Evolutionary conservation across 1,140 invertebrate species (phyloP), one percentile per base, ranked within the genome.

Genomic region (Ephestia elutella): DNA sequence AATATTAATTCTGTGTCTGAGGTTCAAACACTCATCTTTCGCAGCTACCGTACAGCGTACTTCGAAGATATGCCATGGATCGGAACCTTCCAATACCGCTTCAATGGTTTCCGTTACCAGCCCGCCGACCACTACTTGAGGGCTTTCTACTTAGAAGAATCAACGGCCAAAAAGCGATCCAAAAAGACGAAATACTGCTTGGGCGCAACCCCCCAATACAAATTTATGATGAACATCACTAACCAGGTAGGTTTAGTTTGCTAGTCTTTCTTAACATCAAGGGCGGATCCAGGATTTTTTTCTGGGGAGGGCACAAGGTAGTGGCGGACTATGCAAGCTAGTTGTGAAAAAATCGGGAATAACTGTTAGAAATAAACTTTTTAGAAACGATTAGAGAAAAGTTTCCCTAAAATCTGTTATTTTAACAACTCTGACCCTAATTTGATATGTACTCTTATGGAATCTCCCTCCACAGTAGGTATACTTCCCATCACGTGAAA

Each of bases 81-180:
- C 9, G 96, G 97, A 0, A 97, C 95, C 0, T 99, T 98, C 74
- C 97, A 95, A 20, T 97, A 97, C 82, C 91, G 97, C 10, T 91
- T 98, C 74, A 95, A 96, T 62, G 97, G 97, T 0, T 99, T 99
- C 82, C 89, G 92, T 13, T 70, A 87, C 0, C 92, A 94, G 65
- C 97, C 97, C 0, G 96, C 96, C 0, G 94, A 98, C 88, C 97
- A 98, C 86, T 98, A 97, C 75, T 93, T 97, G 90, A 87, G 96
- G 28, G 92, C 95, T 0, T 84, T 87, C 59, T 98, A 93, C 80
- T 96, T 95, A 70, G 84, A 93, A 53, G 89, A 90, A 63, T 89
- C 90, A 0, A 71, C 85, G 0, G 71, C 81, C 15, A 71, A 63
- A 49, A 76, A 72, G 28, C 74, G 61, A 70, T 60, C 59, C 49